Evolutionary conservation across 2,888 invertebrate species (phyloP), one percentile per base, ranked within the genome.

Genomic region (Epiblema foenella): DNA sequence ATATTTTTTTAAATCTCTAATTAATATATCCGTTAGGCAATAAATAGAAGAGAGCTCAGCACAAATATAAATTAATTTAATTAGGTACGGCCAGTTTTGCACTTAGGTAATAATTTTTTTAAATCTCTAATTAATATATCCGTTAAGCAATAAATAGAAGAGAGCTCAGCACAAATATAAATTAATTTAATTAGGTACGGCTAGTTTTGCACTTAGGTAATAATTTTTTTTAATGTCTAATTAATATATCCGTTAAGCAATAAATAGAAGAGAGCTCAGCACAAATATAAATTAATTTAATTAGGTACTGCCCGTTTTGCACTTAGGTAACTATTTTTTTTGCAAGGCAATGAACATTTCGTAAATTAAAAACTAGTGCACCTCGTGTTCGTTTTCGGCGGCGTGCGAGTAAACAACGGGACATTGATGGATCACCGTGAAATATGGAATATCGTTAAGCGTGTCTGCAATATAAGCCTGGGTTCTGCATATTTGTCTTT

Each of bases 351-450:
- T 20, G 42, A 42, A 49, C 49, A 62, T 49, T 62, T 49, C 29
- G 33, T 63, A 58, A 64, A 64, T 63, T 51, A 39, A 63, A 63
- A 69, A 39, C 17, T 51, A 65, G 58, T 64, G 33, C 20, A 10
- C 69, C 75, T 75, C 70, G 75, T 66, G 57, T 65, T 69, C 65
- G 58, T 60, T 66, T 73, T 75, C 65, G 69, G 60, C 75, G 75
- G 65, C 67, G 68, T 75, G 75, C 76, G 73, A 71, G 73, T 68
- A 67, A 75, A 73, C 75, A 74, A 62, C 64, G 49, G 39, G 79
- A 79, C 79, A 77, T 77, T 82, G 82, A 82, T 80, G 79, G 81
- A 82, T 81, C 68, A 73, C 69, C 57, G 58, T 69, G 68, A 77
- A 77, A 78, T 79, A 77, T 78, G 79, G 77, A 78, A 78, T 73